Base-by-base conservation (phyloP, 2,888 invertebrate genomes). In the Temnothorax unifasciatus region DNA sequence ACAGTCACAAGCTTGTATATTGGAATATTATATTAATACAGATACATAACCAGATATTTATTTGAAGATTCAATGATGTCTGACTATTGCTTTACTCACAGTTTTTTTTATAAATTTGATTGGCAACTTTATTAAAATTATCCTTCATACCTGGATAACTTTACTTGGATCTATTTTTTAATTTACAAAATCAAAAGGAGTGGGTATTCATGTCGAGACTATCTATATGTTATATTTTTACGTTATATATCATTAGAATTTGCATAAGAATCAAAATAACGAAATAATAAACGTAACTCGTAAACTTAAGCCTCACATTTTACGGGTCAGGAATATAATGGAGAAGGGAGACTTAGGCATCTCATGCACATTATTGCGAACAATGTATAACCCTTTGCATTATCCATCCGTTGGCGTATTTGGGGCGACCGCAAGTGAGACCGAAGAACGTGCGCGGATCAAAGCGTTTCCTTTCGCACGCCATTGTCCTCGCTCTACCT, bases 401-500 rank as follows among this genome's bases (percentile, higher is more conserved):
- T 77, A 25, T 52, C 38, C 68, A 41, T 29, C n/a, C 54, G 52
- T 50, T 34, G 64, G 21, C 52, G 25, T 21, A 59, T 52, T 82
- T 73, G 11, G 29, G 34, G 15, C 61, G 13, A 59, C 41, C 38
- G 6, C 81, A 29, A 81, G 63, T 21, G 34, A 63, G 41, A 15
- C 50, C n/a, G 77, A 50, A 44, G 44, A 77, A 79, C 52, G 41
- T 61, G 29, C 15, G 38, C n/a, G 52, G 81, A 79, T 81, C 61
- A 79, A 79, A 77, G 75, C 69, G 82, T 73, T 88, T 84, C 82
- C 88, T 86, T 84, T 88, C 87, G 52, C 87, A 63, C 75, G 87
- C 50, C 85, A 87, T 83, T 83, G 85, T 87, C 41, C 77, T 71
- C 52, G n/a, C 57, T 63, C 29, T 50, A 52, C 59, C 47, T 61